Percentiles rank a stretch among this genome's conserved stretches.
These are phyloP conservation scores for Eupithecia inturbata DNA, from an alignment of 2,888 invertebrate species.

Conservation along the genomic window DNA sequence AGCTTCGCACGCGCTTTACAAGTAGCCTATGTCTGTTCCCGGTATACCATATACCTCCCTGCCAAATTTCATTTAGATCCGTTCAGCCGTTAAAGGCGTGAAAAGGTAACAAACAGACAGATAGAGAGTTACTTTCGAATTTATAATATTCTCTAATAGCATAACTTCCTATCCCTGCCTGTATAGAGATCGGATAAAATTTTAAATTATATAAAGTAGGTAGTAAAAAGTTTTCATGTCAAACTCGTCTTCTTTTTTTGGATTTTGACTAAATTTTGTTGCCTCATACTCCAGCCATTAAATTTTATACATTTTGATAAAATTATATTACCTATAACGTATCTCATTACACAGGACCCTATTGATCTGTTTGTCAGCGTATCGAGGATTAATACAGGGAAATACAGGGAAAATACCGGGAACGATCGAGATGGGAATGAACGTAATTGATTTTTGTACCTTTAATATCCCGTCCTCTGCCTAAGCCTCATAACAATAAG, in stretches of 20 bases:
- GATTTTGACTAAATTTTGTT: not conserved
- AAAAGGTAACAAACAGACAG: no score
- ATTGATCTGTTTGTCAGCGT: slow-evolving; percentile 44
- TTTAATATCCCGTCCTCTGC: not conserved
- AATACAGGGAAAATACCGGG: slow-evolving; percentile 46
- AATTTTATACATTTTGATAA: not conserved
- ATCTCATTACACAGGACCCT: slow-evolving; percentile 26
- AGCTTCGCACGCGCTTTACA: no score
- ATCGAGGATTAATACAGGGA: slow-evolving; percentile 54
- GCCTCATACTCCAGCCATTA: not conserved
- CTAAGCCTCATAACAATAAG: not conserved
- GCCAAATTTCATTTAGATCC: no score
- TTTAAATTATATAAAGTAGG: no score
- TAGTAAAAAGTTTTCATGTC: no score
- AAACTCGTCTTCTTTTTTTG: no score
- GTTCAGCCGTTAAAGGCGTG: no score
- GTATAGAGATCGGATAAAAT: not conserved
- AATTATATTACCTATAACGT: not conserved
- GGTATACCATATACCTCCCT: no score
- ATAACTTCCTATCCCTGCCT: not conserved
- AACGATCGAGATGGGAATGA: slow-evolving; percentile 42
- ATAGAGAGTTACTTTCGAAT: no score
- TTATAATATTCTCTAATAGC: no score
- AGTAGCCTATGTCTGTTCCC: no score
- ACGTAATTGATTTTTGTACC: slow-evolving; percentile 54